Conservation (phyloP, 2,888 invertebrate genomes). For the Pseudanteris insignis region DNA sequence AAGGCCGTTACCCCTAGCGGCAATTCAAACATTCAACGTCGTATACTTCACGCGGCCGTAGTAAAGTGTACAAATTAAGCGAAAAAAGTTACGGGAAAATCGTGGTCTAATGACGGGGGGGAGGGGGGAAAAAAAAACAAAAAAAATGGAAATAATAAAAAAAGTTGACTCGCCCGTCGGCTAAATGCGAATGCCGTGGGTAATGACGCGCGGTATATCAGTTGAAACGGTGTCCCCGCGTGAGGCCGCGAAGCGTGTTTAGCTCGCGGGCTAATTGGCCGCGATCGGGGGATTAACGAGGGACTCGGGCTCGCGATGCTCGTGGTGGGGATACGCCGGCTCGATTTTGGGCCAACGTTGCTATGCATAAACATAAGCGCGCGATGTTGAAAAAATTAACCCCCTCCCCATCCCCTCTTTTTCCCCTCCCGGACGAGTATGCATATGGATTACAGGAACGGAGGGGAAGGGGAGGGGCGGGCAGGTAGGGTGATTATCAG, state of each 20-base stretch:
- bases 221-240: slow-evolving; percentile 1
- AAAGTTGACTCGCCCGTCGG: slow-evolving; percentile 27
- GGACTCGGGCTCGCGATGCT: no score
- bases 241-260: slow-evolving; percentile 23
- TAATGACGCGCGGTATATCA: slow-evolving; percentile 44
- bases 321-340: no score
- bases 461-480: no score
- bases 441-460: slow-evolving; percentile 44
- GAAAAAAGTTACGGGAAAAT: slow-evolving; percentile 20
- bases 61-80: slow-evolving; percentile 18
- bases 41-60: background rate
- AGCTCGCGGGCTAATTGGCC: slow-evolving; percentile 42
- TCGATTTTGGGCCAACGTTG: no score
- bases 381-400: slow-evolving; percentile 30
- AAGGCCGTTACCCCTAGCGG: no score
- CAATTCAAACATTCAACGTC: no score
- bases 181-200: slow-evolving; percentile 29
- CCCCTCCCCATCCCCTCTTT: no score
- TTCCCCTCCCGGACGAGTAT: no score
- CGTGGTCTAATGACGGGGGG: slow-evolving; percentile 13
- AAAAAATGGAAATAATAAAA: no score
- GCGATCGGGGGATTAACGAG: slow-evolving; percentile 40
- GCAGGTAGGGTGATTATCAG: slow-evolving; percentile 49
- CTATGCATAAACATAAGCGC: slow-evolving; percentile 39
- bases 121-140: no score